Evolutionary conservation across 2,797 vertebrate species (phyloP).

Genomic region (Tokudaia muenninki): DNA sequence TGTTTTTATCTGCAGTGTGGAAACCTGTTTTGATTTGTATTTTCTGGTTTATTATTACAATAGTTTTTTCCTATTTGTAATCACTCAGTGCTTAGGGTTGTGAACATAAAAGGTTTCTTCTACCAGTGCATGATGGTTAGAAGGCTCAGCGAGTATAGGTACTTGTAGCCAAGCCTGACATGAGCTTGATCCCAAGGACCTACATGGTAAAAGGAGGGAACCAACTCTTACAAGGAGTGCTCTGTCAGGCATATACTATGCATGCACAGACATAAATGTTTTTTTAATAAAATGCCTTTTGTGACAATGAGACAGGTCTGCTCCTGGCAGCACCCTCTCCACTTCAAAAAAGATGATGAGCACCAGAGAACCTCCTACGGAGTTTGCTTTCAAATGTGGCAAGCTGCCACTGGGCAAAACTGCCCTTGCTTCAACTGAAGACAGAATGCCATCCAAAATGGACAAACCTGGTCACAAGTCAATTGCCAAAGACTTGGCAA

Average conservation of each 20-base stretch:
- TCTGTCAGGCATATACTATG: no score
- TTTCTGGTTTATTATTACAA: slow-evolving; percentile 46
- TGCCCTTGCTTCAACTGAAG: not conserved
- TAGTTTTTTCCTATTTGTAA: not conserved
- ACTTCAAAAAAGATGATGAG: not conserved
- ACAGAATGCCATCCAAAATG: not conserved
- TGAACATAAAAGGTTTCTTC: not conserved
- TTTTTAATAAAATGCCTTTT: not conserved
- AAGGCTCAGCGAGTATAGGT: not conserved
- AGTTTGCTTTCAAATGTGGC: not conserved
- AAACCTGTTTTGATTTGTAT: not conserved
- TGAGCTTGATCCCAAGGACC: not conserved
- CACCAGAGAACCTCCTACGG: not conserved
- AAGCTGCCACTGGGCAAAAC: not conserved
- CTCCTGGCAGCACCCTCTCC: not conserved
- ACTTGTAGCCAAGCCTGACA: not conserved
- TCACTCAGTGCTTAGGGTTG: not conserved
- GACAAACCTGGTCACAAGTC: not conserved
- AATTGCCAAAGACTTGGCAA: not conserved
- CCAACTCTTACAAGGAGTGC: not conserved
- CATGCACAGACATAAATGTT: not conserved
- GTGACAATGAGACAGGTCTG: not conserved
- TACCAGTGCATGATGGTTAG: not conserved
- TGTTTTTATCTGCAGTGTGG: slow-evolving; percentile 14
- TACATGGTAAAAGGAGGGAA: not conserved